Evolutionary conservation across 2,888 invertebrate species (phyloP), one percentile per base, ranked within the genome.

Genomic region (Gastrophysa polygoni): DNA sequence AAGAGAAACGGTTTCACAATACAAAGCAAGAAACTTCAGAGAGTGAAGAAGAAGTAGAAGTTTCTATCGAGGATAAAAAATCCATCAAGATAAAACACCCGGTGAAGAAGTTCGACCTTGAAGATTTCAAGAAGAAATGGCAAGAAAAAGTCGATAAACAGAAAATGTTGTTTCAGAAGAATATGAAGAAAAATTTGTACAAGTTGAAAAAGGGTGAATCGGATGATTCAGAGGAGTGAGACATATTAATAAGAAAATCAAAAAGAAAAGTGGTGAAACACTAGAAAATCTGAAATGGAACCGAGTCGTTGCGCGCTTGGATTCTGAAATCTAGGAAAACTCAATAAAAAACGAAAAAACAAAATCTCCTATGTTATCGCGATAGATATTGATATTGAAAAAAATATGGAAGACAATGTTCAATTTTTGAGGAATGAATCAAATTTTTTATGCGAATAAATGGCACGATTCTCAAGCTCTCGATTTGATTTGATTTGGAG

Each of bases 131-230:
- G 46, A 58, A 55, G 38, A 71, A 68, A 17, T 66, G 64, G 54
- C 68, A 71, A 28, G 67, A 71, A n/a, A 66, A 66, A 50, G 1
- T 73, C 16, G 52, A 67, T 24, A 71, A 69, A 11, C 61, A 65
- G 8, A 70, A 64, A 51, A 43, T 43, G 16, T 8, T 57, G 10
- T 43, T 67, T 2, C 56, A 57, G 29, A 58, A 58, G 16, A 56
- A 57, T 20, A 52, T 61, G 10, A 60, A 57, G 28, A 58, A 64
- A 48, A 62, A 46, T 59, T 54, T 44, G 46, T 16, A 46, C 28
- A 67, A 52, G 18, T 24, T 56, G 11, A 59, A 52, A 8, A 63
- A 47, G 28, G 17, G 16, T n/a, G 44, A 48, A 6, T 28, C 24
- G 14, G n/a, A 28, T 16, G 48, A 49, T 28, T 54, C 48, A 17